Evolutionary conservation across 1,140 invertebrate genomes (phyloP).

Genomic region (Saxidomus purpurata): DNA sequence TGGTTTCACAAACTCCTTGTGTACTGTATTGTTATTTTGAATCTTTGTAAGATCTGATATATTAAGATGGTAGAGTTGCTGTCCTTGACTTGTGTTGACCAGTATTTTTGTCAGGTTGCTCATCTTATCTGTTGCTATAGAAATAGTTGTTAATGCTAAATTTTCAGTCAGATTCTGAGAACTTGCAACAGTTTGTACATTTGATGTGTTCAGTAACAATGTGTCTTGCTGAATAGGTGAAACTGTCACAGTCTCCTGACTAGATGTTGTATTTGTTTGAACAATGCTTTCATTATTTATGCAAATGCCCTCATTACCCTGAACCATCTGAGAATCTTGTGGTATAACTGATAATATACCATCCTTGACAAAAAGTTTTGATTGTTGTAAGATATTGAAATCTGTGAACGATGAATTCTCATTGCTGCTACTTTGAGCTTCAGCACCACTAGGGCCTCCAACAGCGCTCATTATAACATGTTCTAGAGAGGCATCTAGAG

Average conservation of each 20-base stretch:
- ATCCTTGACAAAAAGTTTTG: conserved; percentile 39
- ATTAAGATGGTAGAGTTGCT: conserved; percentile 55
- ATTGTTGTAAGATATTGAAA: neutral
- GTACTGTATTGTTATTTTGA: neutral
- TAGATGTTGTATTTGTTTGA: neutral
- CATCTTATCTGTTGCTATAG: conserved; percentile 58
- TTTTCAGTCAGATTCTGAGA: conserved; percentile 10
- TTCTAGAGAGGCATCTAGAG: conserved; percentile 27
- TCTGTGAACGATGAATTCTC: neutral
- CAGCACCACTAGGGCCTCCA: neutral
- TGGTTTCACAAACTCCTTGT: neutral
- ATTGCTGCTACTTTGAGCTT: neutral
- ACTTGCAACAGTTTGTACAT: neutral
- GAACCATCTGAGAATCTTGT: neutral
- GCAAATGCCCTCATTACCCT: neutral
- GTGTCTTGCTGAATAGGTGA: conserved; percentile 2
- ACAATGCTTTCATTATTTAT: conserved; percentile 1
- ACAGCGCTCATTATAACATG: conserved; percentile 33
- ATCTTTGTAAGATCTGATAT: conserved; percentile 53
- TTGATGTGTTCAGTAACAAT: neutral
- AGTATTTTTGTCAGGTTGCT: conserved; percentile 57
- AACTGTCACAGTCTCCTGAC: neutral
- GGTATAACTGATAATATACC: conserved; percentile 51
- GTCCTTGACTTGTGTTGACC: conserved; percentile 59
- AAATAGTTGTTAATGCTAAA: conserved; percentile 59